phyloP scores from a whole-genome alignment of 2,888 invertebrate species.

The Drosophila antonietae region DNA sequence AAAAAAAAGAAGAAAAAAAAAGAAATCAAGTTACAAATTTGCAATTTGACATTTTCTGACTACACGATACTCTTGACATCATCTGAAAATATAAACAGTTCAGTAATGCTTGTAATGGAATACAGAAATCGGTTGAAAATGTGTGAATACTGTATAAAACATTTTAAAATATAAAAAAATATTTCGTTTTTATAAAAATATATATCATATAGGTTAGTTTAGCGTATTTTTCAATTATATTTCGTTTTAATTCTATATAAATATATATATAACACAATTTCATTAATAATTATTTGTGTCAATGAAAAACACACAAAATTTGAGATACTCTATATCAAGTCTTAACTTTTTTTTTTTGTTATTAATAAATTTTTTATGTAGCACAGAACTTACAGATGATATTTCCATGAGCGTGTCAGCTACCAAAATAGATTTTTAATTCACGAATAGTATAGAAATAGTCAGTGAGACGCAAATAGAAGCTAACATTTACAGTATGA shows the following conservation, averaged over 20 bases:
- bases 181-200: no score
- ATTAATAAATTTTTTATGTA: background rate
- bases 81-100: background rate
- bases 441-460: background rate
- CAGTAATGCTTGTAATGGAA: no score
- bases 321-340: background rate
- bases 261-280: no score
- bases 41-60: background rate
- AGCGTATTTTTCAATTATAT: no score
- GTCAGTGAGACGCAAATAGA: background rate
- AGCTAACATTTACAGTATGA: background rate
- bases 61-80: background rate
- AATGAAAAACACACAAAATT: background rate
- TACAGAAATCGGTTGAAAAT: no score
- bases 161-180: no score
- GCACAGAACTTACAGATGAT: background rate
- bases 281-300: background rate
- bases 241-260: no score
- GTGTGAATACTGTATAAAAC: no score
- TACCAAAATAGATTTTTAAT: background rate
- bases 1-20: slow-evolving; percentile 5
- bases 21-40: slow-evolving; percentile 2
- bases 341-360: background rate
- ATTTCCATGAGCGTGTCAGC: background rate
- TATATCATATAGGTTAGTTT: no score